These are phyloP conservation scores for Platyrinchus mystaceus DNA, from an alignment of 2,797 vertebrate genomes.

Conservation along the genomic window DNA sequence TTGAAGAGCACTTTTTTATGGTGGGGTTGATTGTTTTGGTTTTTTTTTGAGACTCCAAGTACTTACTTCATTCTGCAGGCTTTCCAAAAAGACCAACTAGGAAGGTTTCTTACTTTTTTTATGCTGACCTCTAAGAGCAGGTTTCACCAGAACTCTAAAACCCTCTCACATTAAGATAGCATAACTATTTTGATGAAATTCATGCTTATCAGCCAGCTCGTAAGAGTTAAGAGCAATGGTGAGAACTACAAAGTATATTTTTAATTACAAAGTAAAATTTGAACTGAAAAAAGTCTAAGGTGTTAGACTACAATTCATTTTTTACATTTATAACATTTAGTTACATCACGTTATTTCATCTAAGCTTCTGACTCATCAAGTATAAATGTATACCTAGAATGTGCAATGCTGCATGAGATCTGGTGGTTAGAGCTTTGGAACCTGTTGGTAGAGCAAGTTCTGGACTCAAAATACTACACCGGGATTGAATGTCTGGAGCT, in stretches of 20 bases:
- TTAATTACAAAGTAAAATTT: background rate
- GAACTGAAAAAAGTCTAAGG: background rate
- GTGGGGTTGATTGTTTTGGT: background rate
- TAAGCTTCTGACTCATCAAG: background rate
- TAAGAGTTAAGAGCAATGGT: background rate
- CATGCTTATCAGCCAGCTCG: background rate
- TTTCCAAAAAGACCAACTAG: background rate
- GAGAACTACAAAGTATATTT: background rate
- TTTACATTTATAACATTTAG: background rate
- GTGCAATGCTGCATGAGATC: constrained; percentile 96
- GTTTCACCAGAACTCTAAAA: background rate
- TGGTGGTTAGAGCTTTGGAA: constrained; percentile 91
- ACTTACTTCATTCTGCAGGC: background rate
- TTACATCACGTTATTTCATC: background rate
- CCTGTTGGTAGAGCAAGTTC: constrained; percentile 94
- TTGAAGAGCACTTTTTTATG: background rate
- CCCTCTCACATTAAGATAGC: background rate
- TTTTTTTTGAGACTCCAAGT: background rate
- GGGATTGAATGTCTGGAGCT: constrained; percentile 88
- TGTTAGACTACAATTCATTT: background rate
- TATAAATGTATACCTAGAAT: constrained; percentile 85
- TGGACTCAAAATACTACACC: constrained; percentile 95
- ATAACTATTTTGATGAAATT: background rate
- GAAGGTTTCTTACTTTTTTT: background rate
- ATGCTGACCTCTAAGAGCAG: background rate